A percentile compares a stretch with the other conserved stretches of the same genome.
Conservation (phyloP, 2,797 vertebrate genomes). For the Megaceryle alcyon region DNA sequence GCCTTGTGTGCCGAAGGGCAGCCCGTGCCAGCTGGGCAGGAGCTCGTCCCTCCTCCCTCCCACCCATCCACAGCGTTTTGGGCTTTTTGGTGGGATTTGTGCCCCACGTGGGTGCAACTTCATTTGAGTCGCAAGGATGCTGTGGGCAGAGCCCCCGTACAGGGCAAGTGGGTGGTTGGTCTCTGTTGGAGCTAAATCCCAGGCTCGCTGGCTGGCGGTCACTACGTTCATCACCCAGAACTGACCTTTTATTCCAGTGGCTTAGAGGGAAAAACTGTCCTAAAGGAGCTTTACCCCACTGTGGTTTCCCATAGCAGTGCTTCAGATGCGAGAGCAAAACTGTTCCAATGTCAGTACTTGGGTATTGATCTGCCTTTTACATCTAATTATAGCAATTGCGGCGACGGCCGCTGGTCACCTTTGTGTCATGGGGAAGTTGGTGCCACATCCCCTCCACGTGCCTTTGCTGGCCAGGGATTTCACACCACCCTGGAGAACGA, state of each 20-base stretch:
- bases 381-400: background rate
- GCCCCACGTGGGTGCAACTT: fast-evolving
- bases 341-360: background rate
- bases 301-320: background rate
- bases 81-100: background rate
- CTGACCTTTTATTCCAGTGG: background rate
- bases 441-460: fast-evolving
- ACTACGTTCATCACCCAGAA: background rate
- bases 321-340: background rate
- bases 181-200: no score
- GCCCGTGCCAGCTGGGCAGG: background rate
- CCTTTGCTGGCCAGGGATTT: background rate
- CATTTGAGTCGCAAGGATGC: fast-evolving
- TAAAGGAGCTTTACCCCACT: background rate
- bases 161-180: fast-evolving
- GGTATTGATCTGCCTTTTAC: background rate
- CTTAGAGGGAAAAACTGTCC: background rate
- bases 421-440: fast-evolving
- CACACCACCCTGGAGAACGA: background rate
- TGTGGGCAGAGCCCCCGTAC: fast-evolving
- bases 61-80: fast-evolving
- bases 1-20: background rate
- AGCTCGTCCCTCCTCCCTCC: background rate
- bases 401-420: fast-evolving
- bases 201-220: fast-evolving